phyloP scores from a whole-genome alignment of 2,888 invertebrate species.

The Oscheius sp. region DNA sequence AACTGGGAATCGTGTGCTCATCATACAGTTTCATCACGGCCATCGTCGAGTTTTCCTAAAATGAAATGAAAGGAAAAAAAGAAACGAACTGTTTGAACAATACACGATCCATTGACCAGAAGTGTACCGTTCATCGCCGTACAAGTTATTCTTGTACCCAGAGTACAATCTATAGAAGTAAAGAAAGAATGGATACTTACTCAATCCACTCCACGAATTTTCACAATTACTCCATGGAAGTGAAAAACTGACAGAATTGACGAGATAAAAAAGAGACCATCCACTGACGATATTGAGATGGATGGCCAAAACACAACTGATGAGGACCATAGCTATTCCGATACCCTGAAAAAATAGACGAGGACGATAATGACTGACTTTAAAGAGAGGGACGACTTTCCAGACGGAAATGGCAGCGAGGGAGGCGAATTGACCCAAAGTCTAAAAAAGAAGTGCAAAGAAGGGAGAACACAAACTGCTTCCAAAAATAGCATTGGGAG shows the following conservation, averaged over 20 bases:
- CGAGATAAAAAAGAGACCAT: conserved; percentile 75
- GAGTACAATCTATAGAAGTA: conserved; percentile 60
- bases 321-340: conserved; percentile 75
- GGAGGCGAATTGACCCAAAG: conserved; percentile 82
- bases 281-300: conserved; percentile 76
- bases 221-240: conserved; percentile 90
- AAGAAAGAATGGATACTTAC: conserved; percentile 38
- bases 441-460: conserved; percentile 15
- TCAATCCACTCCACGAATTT: conserved; percentile 83
- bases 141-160: conserved; percentile 61
- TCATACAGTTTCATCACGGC: conserved; percentile 39
- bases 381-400: conserved; percentile 82
- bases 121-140: conserved; percentile 62
- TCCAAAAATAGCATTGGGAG: conserved; percentile 86
- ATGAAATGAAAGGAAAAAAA: background rate
- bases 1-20: conserved; percentile 71
- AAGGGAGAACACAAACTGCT: conserved; percentile 51
- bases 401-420: conserved; percentile 82
- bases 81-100: conserved; percentile 31
- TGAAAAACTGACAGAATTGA: conserved; percentile 82
- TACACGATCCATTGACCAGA: conserved; percentile 65
- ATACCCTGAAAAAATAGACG: conserved; percentile 69
- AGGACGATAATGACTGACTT: conserved; percentile 64
- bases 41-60: conserved; percentile 30
- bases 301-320: conserved; percentile 74